Evolutionary conservation across 2,113 vertebrate genomes (phyloP), one percentile per base, ranked within the genome.

Genomic region (Shinisaurus crocodilurus): DNA sequence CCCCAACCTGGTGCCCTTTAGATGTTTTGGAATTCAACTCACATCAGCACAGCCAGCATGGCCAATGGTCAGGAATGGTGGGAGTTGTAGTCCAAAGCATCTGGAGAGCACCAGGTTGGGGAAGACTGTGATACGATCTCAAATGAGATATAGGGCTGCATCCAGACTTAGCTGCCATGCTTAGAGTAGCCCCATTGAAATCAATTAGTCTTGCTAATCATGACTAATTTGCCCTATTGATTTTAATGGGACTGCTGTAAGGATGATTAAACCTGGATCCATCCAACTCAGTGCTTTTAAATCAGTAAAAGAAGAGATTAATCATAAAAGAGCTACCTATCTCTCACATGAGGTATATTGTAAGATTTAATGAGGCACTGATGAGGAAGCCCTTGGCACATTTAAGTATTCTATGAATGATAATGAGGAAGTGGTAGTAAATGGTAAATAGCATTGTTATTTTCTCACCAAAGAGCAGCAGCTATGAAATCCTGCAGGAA

Each of bases 391-490:
- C 43, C 45, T 85, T 79, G 75, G 60, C n/a, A 50, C 43, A 40
- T 40, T 85, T 77, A 79, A 77, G 29, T 37, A 40, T 67, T 90
- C 60, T 85, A 69, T 90, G 80, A 74, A 60, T 72, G 7, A 85
- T 79, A 40, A 85, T 77, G 82, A 85, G 27, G 18, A 40, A 83
- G n/a, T 74, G 48, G 23, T 81, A 81, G 16, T 70, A 88, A 89
- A 74, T 72, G 50, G 50, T 74, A 72, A 83, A 89, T 72, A 77
- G 57, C 60, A 77, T 37, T 77, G 74, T 20, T 65, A 65, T 67
- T 87, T 37, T 65, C 75, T 88, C 57, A 79, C 57, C 57, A 48
- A 34, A 87, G 40, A 57, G 57, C 43, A 8, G 23, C 72, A 84
- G 57, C 54, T 83, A 91, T 1, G 6, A 92, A 94, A 94, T 32